Evolutionary conservation across 30 jellyfish, hydroid and myxozoan species (phyloP).

Genomic region (Hydra vulgaris): DNA sequence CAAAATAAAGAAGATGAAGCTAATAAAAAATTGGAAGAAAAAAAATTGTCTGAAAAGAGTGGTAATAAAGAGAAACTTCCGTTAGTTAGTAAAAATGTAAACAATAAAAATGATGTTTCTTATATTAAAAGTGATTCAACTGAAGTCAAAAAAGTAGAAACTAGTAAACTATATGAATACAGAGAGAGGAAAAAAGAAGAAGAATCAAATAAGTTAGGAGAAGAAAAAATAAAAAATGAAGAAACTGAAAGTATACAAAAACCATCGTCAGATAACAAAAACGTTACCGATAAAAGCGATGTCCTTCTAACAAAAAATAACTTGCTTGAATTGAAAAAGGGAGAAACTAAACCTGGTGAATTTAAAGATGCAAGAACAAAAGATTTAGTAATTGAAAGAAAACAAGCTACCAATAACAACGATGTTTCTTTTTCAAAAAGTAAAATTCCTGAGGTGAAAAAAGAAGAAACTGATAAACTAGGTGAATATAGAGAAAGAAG

Average conservation of each 20-base stretch:
- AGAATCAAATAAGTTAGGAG: not conserved
- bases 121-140: not conserved
- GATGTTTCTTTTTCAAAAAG: not conserved
- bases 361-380: not conserved
- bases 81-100: not conserved
- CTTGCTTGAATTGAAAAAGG: too few relatives aligned
- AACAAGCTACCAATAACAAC: not conserved
- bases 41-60: too few relatives aligned
- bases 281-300: too few relatives aligned
- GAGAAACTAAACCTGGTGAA: not conserved
- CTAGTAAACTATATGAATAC: not conserved
- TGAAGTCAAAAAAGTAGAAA: not conserved
- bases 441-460: not conserved
- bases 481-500: not conserved
- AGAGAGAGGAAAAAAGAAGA: not conserved
- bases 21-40: not conserved
- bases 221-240: not conserved
- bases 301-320: too few relatives aligned
- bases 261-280: not conserved
- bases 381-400: not conserved
- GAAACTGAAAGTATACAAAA: not conserved
- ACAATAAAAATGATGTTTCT: not conserved
- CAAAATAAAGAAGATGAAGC: not conserved
- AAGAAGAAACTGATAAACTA: not conserved
- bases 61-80: not conserved